A percentile compares a stretch with the other conserved stretches of the same genome.
Evolutionary conservation across 2,797 vertebrate species (phyloP).

Genomic region (Coluber constrictor): DNA sequence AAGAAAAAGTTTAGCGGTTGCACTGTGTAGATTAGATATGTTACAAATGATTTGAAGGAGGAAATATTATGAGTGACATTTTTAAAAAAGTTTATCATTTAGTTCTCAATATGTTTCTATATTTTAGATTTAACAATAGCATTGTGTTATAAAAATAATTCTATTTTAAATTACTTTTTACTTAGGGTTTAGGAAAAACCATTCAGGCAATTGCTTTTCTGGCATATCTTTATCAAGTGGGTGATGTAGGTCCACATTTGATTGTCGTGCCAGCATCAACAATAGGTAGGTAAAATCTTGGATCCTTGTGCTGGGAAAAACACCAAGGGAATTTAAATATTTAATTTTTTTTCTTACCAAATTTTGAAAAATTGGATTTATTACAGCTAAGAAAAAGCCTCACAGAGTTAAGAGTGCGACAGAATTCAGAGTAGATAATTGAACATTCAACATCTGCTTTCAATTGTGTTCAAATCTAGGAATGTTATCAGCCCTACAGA

Average conservation of each 20-base stretch:
- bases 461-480: background rate
- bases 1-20: background rate
- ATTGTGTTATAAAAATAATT: background rate
- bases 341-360: background rate
- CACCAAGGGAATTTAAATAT: background rate
- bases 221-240: constrained; percentile 84
- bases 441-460: background rate
- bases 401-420: background rate
- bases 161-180: constrained; percentile 53
- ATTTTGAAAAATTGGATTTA: background rate
- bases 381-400: background rate
- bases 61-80: background rate
- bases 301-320: background rate
- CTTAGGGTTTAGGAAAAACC: constrained; percentile 95
- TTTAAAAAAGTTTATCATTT: background rate
- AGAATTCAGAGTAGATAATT: background rate
- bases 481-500: background rate
- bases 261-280: constrained; percentile 94
- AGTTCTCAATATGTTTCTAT: background rate
- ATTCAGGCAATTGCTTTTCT: constrained; percentile 96
- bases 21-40: background rate
- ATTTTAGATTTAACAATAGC: background rate
- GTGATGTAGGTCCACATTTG: constrained; percentile 86
- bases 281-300: constrained; percentile 73
- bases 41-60: background rate